Evolutionary conservation across 2,888 invertebrate genomes (phyloP).

Genomic region (Apocheima hispidaria): DNA sequence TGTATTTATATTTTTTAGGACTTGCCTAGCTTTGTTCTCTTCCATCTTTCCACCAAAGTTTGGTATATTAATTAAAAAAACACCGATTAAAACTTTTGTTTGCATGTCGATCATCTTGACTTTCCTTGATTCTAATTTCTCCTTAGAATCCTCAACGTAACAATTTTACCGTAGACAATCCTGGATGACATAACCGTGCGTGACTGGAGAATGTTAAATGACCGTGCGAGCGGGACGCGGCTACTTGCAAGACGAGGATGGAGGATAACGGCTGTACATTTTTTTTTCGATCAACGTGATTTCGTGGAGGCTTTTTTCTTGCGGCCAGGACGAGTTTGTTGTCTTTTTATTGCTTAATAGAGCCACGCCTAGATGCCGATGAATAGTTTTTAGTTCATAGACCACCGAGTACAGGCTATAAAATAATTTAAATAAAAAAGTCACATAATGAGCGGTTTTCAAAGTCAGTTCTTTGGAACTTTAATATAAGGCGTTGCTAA

Average conservation of each 20-base stretch:
- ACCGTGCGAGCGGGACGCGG: constrained; percentile 40
- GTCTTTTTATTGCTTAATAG: constrained; percentile 33
- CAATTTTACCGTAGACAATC: constrained; percentile 22
- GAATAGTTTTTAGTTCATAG: constrained; percentile 1
- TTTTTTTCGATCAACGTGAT: constrained; percentile 45
- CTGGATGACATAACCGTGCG: constrained; percentile 33
- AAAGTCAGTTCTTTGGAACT: no score
- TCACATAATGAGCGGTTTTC: no score
- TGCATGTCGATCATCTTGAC: no score
- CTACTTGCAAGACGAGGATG: constrained; percentile 39
- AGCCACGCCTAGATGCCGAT: constrained; percentile 10
- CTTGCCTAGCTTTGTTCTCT: no score
- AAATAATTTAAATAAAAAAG: background rate
- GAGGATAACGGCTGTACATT: constrained; percentile 55
- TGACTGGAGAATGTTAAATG: constrained; percentile 36
- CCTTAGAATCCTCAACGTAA: background rate
- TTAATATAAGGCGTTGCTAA: no score
- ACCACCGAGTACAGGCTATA: background rate
- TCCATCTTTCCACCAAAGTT: no score
- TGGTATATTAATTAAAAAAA: no score
- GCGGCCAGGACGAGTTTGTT: constrained; percentile 26
- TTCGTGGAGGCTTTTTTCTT: constrained; percentile 37
- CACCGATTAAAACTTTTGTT: no score
- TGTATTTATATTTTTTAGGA: no score
- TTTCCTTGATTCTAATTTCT: background rate